Evolutionary conservation across 2,797 vertebrate species (phyloP).

Genomic region (Caiman crocodilus): DNA sequence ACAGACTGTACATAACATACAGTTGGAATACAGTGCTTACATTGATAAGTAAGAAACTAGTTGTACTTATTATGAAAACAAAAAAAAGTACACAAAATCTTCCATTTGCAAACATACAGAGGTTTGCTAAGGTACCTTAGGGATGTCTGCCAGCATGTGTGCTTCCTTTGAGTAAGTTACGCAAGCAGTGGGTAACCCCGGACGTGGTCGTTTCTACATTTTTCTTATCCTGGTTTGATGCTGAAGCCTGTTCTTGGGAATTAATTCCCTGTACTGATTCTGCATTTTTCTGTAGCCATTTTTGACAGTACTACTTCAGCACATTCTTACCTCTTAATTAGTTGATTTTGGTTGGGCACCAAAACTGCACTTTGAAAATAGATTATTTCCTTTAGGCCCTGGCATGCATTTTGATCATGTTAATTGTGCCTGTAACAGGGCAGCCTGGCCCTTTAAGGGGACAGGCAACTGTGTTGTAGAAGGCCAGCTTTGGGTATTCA

Average conservation of each 20-base stretch:
- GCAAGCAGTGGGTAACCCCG: neutral
- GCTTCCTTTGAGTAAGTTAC: neutral
- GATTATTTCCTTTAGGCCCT: neutral
- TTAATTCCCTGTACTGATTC: neutral
- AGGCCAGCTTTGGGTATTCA: too few species aligned
- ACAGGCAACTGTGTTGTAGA: too few species aligned
- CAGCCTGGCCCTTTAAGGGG: too few species aligned
- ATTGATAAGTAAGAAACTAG: neutral
- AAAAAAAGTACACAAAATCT: neutral
- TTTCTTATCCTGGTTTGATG: neutral
- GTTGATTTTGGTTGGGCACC: neutral
- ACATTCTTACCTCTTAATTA: neutral
- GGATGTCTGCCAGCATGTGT: neutral
- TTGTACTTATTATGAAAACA: too few species aligned
- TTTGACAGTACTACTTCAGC: neutral
- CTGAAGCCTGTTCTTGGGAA: neutral
- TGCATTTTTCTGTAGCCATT: neutral
- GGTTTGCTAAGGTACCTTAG: neutral
- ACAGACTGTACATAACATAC: neutral
- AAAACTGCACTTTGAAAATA: neutral
- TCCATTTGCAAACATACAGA: neutral
- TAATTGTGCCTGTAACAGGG: too few species aligned
- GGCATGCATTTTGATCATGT: too few species aligned
- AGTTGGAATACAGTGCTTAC: accelerated
- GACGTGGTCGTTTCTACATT: neutral